Evolutionary conservation across 2,113 vertebrate genomes (phyloP).

Genomic region (Eptatretus burgeri): DNA sequence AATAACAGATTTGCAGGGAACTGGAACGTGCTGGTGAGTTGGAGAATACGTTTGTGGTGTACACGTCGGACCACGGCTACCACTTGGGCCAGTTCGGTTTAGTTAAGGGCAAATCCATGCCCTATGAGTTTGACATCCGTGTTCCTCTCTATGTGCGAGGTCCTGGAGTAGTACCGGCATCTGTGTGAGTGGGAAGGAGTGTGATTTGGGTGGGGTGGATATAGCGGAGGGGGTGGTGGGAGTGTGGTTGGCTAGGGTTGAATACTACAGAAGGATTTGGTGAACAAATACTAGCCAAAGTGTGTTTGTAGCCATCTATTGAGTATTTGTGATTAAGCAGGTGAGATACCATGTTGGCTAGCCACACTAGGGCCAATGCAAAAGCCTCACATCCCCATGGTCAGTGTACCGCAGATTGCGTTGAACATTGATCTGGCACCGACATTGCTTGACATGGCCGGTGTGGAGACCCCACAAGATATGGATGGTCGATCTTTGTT

Average conservation of each 20-base stretch:
- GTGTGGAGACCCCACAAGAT: conserved; percentile 2
- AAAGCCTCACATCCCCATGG: neutral
- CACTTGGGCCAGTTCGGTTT: conserved; percentile 2
- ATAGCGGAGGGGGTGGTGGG: no score
- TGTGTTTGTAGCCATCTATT: no score
- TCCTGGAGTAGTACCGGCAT: neutral
- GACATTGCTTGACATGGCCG: conserved; percentile 2
- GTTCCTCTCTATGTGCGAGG: conserved; percentile 2
- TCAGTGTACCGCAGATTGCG: conserved; percentile 1
- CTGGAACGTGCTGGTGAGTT: neutral
- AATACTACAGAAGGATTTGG: no score
- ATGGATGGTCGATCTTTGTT: conserved; percentile 1
- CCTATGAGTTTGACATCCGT: conserved; percentile 1
- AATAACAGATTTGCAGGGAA: neutral
- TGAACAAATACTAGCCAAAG: no score
- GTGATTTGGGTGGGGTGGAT: no score
- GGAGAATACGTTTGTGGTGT: neutral
- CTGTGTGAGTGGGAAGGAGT: neutral
- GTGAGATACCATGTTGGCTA: no score
- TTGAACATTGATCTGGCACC: conserved; percentile 3
- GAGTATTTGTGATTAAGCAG: no score
- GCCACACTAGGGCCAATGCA: no score
- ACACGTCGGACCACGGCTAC: conserved; percentile 6
- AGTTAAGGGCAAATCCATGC: conserved; percentile 4
- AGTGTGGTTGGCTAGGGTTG: no score